Evolutionary conservation across 1,140 invertebrate species (phyloP), one percentile per base, ranked within the genome.

Genomic region (Bombus waltoni): DNA sequence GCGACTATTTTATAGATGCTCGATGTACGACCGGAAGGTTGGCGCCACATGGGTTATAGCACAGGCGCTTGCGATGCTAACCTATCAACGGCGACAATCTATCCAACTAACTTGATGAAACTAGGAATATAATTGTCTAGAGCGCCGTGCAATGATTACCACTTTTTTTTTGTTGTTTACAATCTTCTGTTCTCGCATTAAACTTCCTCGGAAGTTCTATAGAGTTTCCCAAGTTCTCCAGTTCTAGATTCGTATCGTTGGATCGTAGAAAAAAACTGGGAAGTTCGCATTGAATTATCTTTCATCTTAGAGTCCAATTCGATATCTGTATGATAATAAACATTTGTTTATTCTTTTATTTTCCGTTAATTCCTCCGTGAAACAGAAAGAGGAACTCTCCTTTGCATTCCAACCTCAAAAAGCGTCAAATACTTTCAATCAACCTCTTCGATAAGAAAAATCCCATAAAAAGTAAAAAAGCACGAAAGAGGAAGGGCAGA

Each of bases 1-100:
- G 25, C 18, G n/a, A 28, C 1, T 32, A 15, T 35, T 10, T 32
- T 25, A 35, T 32, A 5, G 32, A 74, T 74, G 18, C 5, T 11
- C 10, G 10, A 74, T 11, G 42, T 18, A 25, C 44, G n/a, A 4
- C 10, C 11, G 10, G 73, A 13, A 53, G 18, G n/a, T n/a, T 40
- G 73, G 73, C 73, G 73, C 73, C 73, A 25, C 42, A 13, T 18
- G 32, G 44, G 73, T 74, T 53, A 53, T 53, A 35, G 28, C n/a
- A 18, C 13, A 28, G n/a, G 72, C 42, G 25, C 15, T 53, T 74
- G 18, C 42, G 15, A 53, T 53, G 47, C 47, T 53, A 74, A 28
- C 44, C 15, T 53, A 13, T 40, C 25, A 22, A 15, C 11, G 35
- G 3, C 38, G 25, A 28, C 38, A 2, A 22, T 22, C 6, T 22